Evolutionary conservation across 2,888 invertebrate genomes (phyloP).

Genomic region (Heteropelma amictum): DNA sequence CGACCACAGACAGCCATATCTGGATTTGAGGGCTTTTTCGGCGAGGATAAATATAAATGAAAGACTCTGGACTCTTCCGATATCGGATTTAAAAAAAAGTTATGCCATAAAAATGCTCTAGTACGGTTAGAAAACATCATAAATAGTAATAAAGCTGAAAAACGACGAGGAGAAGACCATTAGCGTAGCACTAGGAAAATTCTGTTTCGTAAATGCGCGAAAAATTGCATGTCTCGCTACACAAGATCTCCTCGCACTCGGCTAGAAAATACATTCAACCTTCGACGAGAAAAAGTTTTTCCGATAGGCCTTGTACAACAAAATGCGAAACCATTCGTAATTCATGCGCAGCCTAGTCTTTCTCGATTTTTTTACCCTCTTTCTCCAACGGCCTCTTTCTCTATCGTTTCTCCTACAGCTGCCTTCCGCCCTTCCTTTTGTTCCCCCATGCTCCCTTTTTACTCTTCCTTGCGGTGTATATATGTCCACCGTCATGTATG

Average conservation of each 20-base stretch:
- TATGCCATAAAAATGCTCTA: too few species aligned
- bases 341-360: conserved; percentile 66
- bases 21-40: too few species aligned
- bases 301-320: conserved; percentile 43
- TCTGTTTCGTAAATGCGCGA: conserved; percentile 36
- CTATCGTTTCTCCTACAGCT: background rate
- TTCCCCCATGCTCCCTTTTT: background rate
- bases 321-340: conserved; percentile 67
- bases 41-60: too few species aligned
- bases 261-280: conserved; percentile 10
- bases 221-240: conserved; percentile 12
- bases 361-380: conserved; percentile 14
- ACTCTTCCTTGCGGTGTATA: background rate
- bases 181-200: conserved; percentile 9
- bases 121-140: too few species aligned
- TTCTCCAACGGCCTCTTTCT: too few species aligned
- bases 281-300: conserved; percentile 49
- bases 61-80: too few species aligned
- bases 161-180: conserved; percentile 24
- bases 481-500: background rate
- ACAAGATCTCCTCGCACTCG: conserved; percentile 19
- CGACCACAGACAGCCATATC: too few species aligned
- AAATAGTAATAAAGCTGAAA: too few species aligned
- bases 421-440: background rate
- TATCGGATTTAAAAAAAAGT: too few species aligned